Evolutionary conservation across 2,797 vertebrate species (phyloP).

Genomic region (Myripristis murdjan): DNA sequence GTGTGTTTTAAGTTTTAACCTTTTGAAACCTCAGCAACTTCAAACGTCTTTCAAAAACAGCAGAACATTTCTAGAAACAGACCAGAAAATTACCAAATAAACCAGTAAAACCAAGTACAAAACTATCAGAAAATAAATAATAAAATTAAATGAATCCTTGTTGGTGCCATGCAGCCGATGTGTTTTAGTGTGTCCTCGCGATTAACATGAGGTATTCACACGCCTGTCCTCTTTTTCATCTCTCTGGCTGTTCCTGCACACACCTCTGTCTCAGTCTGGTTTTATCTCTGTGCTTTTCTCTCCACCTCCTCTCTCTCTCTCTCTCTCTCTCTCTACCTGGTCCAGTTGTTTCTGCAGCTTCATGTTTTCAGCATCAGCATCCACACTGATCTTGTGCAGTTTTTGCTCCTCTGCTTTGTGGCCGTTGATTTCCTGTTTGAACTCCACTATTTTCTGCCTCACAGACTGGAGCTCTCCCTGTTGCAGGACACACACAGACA

Average conservation of each 20-base stretch:
- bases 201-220: not conserved
- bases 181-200: no score
- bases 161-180: no score
- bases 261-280: not conserved
- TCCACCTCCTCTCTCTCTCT: not conserved
- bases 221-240: not conserved
- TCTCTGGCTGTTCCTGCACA: not conserved
- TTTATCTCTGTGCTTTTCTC: not conserved
- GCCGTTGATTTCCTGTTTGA: slow-evolving; percentile 89
- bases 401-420: slow-evolving; percentile 90
- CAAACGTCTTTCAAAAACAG: no score
- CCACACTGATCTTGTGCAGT: slow-evolving; percentile 89
- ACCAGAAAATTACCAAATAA: no score
- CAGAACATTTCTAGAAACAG: no score
- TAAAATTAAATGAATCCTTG: no score
- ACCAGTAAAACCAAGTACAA: no score
- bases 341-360: slow-evolving; percentile 92
- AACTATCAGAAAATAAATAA: no score
- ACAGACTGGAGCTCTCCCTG: slow-evolving; percentile 90
- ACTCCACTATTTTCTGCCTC: slow-evolving; percentile 90
- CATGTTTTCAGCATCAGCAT: slow-evolving; percentile 89
- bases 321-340: slow-evolving; percentile 80
- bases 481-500: slow-evolving; percentile 21
- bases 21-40: no score
- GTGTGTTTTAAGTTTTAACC: not conserved